Percentiles rank a stretch among this genome's conserved stretches.
Evolutionary conservation across 2,888 invertebrate species (phyloP).

Genomic region (Nephrotoma guestfalica): DNA sequence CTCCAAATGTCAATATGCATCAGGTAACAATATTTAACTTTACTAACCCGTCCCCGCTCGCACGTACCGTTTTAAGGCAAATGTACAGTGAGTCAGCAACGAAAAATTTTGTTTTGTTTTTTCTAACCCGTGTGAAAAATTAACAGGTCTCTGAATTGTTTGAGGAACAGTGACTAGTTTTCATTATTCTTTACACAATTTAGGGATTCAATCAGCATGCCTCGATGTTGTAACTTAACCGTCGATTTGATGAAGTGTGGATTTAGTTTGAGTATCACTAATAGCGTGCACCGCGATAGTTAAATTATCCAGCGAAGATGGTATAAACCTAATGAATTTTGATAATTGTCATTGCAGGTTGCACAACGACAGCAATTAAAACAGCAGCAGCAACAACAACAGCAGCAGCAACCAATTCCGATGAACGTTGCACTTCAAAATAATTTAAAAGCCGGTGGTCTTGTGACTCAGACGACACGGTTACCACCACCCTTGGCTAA

Average conservation of each 20-base stretch:
- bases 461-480: background rate
- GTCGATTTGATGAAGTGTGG: background rate
- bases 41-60: background rate
- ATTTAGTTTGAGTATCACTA: background rate
- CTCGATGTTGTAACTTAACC: background rate
- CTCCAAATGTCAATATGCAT: constrained; percentile 22
- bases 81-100: background rate
- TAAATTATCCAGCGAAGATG: background rate
- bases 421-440: background rate
- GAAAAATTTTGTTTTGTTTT: background rate
- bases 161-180: background rate
- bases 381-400: constrained; percentile 41
- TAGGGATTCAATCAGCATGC: background rate
- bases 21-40: constrained; percentile 18
- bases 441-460: background rate
- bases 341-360: constrained; percentile 32
- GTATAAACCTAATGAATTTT: background rate
- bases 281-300: background rate
- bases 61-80: background rate
- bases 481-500: constrained; percentile 17
- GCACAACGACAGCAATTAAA: constrained; percentile 51
- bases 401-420: constrained; percentile 15
- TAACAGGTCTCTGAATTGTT: background rate
- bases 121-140: background rate
- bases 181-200: background rate